phyloP scores from a whole-genome alignment of 1,140 invertebrate genomes.

The Drosophila nigromelanica region DNA sequence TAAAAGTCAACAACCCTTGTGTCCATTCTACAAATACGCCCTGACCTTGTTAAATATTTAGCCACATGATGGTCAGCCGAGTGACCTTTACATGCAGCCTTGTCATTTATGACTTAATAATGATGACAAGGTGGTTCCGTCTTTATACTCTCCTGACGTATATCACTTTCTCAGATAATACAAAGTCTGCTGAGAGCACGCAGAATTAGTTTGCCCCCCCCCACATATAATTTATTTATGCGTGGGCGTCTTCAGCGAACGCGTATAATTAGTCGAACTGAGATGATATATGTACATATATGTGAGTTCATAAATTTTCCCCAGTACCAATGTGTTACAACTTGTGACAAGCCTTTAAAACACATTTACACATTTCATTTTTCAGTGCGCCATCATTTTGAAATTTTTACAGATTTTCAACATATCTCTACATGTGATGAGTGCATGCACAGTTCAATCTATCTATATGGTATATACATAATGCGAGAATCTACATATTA shows the following conservation, averaged over 20 bases:
- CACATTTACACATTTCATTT: slow-evolving; percentile 7
- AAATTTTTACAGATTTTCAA: slow-evolving; percentile 35
- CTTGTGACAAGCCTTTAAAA: background rate
- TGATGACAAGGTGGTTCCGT: slow-evolving; percentile 52
- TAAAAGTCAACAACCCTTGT: slow-evolving; percentile 47
- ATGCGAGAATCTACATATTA: slow-evolving; percentile 6
- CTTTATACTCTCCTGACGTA: slow-evolving; percentile 9
- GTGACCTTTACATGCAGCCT: slow-evolving; percentile 53
- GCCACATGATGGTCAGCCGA: slow-evolving; percentile 38
- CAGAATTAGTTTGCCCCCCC: background rate
- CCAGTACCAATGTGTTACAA: background rate
- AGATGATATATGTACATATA: background rate
- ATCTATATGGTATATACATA: slow-evolving; percentile 26
- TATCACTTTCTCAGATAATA: background rate
- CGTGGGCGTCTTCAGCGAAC: slow-evolving; percentile 9
- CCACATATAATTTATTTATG: background rate
- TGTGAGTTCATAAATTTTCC: too few relatives aligned
- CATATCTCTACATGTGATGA: slow-evolving; percentile 56
- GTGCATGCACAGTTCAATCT: slow-evolving; percentile 49
- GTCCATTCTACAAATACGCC: slow-evolving; percentile 5
- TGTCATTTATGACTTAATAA: slow-evolving; percentile 24
- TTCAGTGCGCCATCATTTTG: slow-evolving; percentile 4
- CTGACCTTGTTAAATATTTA: slow-evolving; percentile 33
- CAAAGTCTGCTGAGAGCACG: background rate
- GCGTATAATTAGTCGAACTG: slow-evolving; percentile 20